Evolutionary conservation across 2,888 invertebrate genomes (phyloP).

Genomic region (Maniola hyperantus): DNA sequence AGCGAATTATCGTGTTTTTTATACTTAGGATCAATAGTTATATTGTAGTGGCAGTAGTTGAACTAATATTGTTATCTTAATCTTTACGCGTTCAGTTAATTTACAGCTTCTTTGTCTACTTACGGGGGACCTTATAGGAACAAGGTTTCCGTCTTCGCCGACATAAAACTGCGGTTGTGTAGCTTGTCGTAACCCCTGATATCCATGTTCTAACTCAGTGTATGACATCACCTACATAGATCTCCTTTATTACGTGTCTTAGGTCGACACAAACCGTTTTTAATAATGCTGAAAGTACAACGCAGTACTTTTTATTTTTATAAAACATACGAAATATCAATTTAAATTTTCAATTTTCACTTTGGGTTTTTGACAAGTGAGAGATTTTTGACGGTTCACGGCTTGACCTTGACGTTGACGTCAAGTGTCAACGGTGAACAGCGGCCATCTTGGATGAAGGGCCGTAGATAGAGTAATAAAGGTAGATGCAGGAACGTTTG

Average conservation of each 20-base stretch:
- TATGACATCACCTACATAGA: conserved; percentile 89
- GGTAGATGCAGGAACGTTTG: no score
- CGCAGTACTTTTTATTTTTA: conserved; percentile 5
- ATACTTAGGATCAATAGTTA: background rate
- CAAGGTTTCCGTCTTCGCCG: conserved; percentile 86
- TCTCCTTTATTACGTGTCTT: conserved; percentile 32
- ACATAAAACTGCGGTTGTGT: conserved; percentile 87
- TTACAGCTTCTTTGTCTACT: conserved; percentile 54
- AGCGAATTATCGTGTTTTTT: background rate
- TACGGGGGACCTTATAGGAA: conserved; percentile 82
- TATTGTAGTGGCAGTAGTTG: background rate
- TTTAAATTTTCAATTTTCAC: no score
- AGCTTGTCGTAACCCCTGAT: conserved; percentile 91
- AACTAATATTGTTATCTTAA: background rate
- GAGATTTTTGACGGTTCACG: no score
- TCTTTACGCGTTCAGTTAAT: background rate
- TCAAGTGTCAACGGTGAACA: no score
- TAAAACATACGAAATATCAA: background rate
- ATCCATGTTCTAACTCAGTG: conserved; percentile 95
- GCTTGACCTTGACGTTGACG: no score
- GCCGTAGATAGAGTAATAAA: no score
- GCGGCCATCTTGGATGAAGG: no score
- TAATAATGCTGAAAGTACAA: conserved; percentile 10
- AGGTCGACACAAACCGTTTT: conserved; percentile 22
- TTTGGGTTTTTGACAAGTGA: no score